Conservation (phyloP, 2,113 vertebrate genomes). For the Channa argus region DNA sequence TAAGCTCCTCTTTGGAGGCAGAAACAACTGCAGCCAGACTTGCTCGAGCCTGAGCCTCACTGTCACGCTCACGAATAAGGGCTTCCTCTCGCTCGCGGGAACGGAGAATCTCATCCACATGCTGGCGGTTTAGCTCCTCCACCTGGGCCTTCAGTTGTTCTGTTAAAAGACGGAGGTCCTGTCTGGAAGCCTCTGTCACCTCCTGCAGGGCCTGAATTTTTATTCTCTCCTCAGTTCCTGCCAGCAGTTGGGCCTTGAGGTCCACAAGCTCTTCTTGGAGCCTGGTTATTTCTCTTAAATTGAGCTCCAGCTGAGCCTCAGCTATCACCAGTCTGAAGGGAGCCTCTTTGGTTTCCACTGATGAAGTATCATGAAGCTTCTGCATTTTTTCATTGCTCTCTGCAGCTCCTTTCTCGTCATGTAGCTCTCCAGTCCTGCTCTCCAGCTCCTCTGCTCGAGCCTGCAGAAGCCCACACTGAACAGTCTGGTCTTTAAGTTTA, state of each 20-base stretch:
- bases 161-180: constrained; percentile 83
- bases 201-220: constrained; percentile 85
- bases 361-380: constrained; percentile 45
- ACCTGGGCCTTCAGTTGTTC: constrained; percentile 90
- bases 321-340: constrained; percentile 77
- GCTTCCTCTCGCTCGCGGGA: constrained; percentile 84
- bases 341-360: constrained; percentile 73
- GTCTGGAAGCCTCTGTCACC: constrained; percentile 77
- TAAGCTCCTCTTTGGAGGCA: constrained; percentile 83
- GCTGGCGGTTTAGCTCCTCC: constrained; percentile 87
- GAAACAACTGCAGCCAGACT: constrained; percentile 79
- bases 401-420: constrained; percentile 78
- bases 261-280: constrained; percentile 83
- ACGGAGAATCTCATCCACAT: constrained; percentile 87
- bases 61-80: constrained; percentile 77
- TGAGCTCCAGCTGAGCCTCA: constrained; percentile 87
- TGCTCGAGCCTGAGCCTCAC: constrained; percentile 66
- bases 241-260: constrained; percentile 84
- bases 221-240: constrained; percentile 80
- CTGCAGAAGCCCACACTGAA: constrained; percentile 75
- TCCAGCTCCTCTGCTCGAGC: constrained; percentile 72
- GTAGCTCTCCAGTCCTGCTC: constrained; percentile 65
- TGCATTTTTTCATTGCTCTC: constrained; percentile 77
- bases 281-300: constrained; percentile 81
- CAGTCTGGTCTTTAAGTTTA: constrained; percentile 75